Conservation (phyloP, 2,113 vertebrate species). For the Stegostoma tigrinum region DNA sequence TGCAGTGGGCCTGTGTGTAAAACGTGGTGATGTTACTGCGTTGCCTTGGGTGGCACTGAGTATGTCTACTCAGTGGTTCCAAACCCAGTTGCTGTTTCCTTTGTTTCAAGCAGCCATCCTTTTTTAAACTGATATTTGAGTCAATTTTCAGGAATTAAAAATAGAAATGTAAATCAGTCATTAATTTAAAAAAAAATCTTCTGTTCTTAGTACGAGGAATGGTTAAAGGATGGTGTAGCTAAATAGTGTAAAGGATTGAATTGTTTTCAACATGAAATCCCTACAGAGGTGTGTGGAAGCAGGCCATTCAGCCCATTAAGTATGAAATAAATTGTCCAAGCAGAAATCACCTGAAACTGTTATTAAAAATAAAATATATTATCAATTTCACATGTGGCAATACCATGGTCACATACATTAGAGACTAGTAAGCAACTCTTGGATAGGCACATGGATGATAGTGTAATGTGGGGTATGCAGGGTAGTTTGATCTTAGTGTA, state of each 20-base stretch:
- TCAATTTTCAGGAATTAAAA: background rate
- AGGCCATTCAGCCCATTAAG: too few relatives aligned
- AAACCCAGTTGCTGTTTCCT: too few relatives aligned
- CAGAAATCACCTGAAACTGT: background rate
- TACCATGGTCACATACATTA: too few relatives aligned
- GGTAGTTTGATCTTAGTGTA: too few relatives aligned
- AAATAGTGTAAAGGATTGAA: background rate
- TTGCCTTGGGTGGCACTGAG: background rate
- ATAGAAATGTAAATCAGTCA: background rate
- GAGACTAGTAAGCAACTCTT: too few relatives aligned
- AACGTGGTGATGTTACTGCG: background rate
- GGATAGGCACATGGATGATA: too few relatives aligned
- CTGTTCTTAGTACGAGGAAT: background rate
- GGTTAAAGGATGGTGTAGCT: background rate
- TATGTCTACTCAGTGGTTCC: background rate
- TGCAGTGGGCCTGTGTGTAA: background rate
- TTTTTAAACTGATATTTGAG: background rate
- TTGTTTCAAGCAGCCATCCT: background rate
- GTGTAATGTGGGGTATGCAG: too few relatives aligned
- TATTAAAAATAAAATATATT: background rate
- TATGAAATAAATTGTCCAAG: background rate
- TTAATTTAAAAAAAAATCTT: background rate
- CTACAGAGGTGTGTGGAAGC: too few relatives aligned
- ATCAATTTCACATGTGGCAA: background rate
- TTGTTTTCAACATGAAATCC: background rate